Evolutionary conservation across 1,140 invertebrate species (phyloP).

Genomic region (Drosophila athabasca): DNA sequence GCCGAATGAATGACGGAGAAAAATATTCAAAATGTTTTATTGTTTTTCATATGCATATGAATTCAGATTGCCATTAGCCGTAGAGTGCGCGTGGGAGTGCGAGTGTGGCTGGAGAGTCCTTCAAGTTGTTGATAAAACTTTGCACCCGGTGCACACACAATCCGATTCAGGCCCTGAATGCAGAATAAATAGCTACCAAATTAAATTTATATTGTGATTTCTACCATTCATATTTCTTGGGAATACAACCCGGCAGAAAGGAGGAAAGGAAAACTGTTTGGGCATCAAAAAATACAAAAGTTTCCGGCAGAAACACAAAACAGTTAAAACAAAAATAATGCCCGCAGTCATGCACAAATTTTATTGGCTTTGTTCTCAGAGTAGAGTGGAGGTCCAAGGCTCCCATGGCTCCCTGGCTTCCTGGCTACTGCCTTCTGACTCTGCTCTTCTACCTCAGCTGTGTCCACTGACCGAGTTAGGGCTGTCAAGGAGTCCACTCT

Average conservation of each 20-base stretch:
- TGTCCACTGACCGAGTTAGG: constrained; percentile 52
- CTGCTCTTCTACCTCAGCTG: background rate
- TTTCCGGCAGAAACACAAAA: constrained; percentile 39
- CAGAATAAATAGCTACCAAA: constrained; percentile 55
- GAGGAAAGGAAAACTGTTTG: constrained; percentile 8
- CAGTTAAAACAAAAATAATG: constrained; percentile 69
- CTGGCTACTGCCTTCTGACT: too few species aligned
- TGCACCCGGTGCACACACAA: constrained; percentile 5
- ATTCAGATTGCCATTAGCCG: constrained; percentile 35
- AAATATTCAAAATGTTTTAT: constrained; percentile 48
- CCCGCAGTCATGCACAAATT: constrained; percentile 73
- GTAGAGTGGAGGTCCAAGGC: background rate
- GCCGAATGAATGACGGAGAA: constrained; percentile 14
- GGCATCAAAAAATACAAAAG: constrained; percentile 16
- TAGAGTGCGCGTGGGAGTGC: background rate
- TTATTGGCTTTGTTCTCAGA: constrained; percentile 49
- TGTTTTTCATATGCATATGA: constrained; percentile 52
- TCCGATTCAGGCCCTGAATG: constrained; percentile 47
- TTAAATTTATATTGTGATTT: constrained; percentile 50
- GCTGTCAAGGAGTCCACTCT: constrained; percentile 36
- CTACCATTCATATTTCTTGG: constrained; percentile 5
- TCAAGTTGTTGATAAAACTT: constrained; percentile 1
- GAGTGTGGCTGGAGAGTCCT: background rate
- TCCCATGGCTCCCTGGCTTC: background rate
- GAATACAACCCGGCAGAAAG: constrained; percentile 1